Conservation (phyloP, 1,140 invertebrate genomes). For the Caligus rogercresseyi region DNA sequence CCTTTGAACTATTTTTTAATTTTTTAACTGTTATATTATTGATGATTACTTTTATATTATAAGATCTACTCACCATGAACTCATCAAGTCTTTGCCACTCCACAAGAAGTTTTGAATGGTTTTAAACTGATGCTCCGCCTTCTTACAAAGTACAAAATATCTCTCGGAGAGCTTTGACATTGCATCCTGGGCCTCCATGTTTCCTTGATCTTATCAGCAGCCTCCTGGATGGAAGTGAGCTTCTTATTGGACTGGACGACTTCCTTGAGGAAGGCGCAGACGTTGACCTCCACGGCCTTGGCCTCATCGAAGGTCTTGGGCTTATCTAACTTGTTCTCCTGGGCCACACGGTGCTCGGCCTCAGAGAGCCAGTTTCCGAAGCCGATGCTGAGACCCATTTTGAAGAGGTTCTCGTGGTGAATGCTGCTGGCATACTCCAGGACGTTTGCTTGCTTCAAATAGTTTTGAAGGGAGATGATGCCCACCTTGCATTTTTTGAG, state of each 20-base stretch:
- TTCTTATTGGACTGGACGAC: slow-evolving; percentile 9
- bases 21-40: no score
- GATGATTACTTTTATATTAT: no score
- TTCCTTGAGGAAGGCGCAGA: not conserved
- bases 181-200: slow-evolving; percentile 1
- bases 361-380: slow-evolving; percentile 6
- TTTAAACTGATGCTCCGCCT: slow-evolving; percentile 3
- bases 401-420: slow-evolving; percentile 5
- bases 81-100: slow-evolving; percentile 10
- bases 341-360: not conserved
- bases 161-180: slow-evolving; percentile 7
- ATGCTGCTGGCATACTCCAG: slow-evolving; percentile 7
- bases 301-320: slow-evolving; percentile 15
- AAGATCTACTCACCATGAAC: slow-evolving; percentile 1
- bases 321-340: not conserved
- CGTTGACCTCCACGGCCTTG: not conserved
- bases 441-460: slow-evolving; percentile 1
- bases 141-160: slow-evolving; percentile 15
- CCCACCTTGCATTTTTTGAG: slow-evolving; percentile 15
- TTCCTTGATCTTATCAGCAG: not conserved
- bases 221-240: not conserved
- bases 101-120: slow-evolving; percentile 12
- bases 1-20: no score
- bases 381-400: not conserved
- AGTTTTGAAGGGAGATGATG: slow-evolving; percentile 1